Percentiles rank a stretch among this genome's conserved stretches.
Conservation (phyloP, 2,888 invertebrate genomes). For the Caenorhabditis angaria region DNA sequence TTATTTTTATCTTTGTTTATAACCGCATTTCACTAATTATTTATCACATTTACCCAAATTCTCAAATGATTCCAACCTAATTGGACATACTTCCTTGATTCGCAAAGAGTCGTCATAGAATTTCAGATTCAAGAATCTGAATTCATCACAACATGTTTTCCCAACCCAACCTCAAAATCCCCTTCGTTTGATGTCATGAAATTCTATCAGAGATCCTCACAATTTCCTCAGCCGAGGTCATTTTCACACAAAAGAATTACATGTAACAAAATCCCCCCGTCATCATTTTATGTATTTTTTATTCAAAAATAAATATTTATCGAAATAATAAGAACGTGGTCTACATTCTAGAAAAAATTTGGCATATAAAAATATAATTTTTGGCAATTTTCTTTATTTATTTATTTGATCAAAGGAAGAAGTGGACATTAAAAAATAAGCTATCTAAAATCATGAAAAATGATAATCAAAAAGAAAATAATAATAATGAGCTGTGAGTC, state of each 20-base stretch:
- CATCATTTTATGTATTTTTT: neutral
- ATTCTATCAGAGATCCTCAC: neutral
- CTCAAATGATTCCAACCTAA: neutral
- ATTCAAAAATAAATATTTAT: neutral
- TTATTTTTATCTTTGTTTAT: neutral
- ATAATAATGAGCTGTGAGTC: neutral
- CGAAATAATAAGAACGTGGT: no score
- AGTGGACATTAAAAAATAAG: conserved; percentile 2
- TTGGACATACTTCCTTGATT: neutral
- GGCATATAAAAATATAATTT: no score
- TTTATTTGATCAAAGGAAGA: no score
- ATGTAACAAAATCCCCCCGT: neutral
- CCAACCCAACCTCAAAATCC: neutral
- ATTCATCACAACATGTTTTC: no score
- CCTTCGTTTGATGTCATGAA: neutral
- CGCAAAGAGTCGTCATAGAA: conserved; percentile 7
- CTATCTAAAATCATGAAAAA: conserved; percentile 7
- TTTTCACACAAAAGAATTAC: neutral
- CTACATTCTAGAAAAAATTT: no score
- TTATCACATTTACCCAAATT: neutral
- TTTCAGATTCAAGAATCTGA: neutral
- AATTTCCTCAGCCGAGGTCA: neutral
- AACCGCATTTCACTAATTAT: neutral
- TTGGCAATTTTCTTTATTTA: no score
- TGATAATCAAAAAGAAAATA: neutral